Base-by-base conservation (phyloP, 2,888 invertebrate genomes). In the Drosophila barbarae region DNA sequence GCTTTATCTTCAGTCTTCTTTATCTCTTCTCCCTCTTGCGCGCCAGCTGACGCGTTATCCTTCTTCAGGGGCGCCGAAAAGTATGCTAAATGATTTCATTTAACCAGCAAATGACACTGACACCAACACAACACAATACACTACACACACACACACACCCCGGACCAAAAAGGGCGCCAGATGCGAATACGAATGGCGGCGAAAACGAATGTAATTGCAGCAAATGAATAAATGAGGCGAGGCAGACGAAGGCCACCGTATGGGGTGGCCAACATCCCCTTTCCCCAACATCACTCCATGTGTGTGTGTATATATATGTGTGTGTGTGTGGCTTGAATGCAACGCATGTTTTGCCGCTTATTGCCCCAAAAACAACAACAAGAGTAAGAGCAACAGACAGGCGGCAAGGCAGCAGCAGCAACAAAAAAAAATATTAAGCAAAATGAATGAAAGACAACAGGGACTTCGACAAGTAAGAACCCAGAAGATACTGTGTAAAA, bases 151-250 rank as follows among this genome's bases (percentile, higher is more conserved):
- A 42, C 26, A 21, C 30, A 34, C 51, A 12, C 10, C 12, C 13
- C 10, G 18, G 23, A n/a, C 39, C 41, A 18, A 41, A 41, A 28
- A 30, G 28, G 44, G 28, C 59, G 46, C 36, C 59, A 63, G 52
- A 63, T 52, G 64, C 32, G 30, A 41, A 30, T 51, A 44, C 53
- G 69, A 49, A 57, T 18, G 46, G 36, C 50, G 65, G 26, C 53
- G 58, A 53, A 64, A 61, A 47, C 50, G 55, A 82, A 72, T 80
- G 83, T 83, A 78, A 78, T 78, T 78, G 78, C 77, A 83, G 68
- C 73, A 83, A 83, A 83, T 83, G 84, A 83, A 79, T 80, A 75
- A 73, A 83, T 83, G 71, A 66, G 65, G 50, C 64, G 18, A 56
- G 44, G 53, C 41, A 39, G 42, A 10, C 10, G 49, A 56, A 35